Conservation (phyloP, 2,113 vertebrate species). For the Cephalopholis sonnerati region DNA sequence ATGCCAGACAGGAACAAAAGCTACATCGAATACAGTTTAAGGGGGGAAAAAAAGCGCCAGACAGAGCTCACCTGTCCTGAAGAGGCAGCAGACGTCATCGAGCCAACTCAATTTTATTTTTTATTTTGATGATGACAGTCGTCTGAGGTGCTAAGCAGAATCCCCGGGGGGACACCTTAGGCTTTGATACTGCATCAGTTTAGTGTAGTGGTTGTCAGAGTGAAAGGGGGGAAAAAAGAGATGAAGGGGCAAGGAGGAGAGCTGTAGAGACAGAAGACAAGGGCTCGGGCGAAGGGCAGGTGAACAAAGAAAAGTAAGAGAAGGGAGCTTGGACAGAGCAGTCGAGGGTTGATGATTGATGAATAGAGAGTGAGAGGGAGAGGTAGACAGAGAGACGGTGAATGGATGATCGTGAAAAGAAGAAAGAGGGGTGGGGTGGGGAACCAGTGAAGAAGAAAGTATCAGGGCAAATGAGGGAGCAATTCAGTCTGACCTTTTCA, state of each 20-base stretch:
- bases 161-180: conserved; percentile 49
- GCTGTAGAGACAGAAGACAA: conserved; percentile 31
- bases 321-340: conserved; percentile 5
- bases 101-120: too few relatives aligned
- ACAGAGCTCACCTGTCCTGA: conserved; percentile 68
- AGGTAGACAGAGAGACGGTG: background rate
- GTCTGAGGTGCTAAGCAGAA: conserved; percentile 61
- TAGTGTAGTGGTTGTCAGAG: conserved; percentile 61
- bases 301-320: conserved; percentile 32
- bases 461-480: conserved; percentile 16
- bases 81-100: conserved; percentile 60
- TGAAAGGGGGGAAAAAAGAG: background rate
- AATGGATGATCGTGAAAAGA: conserved; percentile 15
- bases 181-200: conserved; percentile 66
- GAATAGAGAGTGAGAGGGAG: background rate
- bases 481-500: conserved; percentile 46
- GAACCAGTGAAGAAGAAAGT: conserved; percentile 27
- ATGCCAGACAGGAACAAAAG: conserved; percentile 50
- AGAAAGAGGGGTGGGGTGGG: background rate
- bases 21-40: conserved; percentile 43
- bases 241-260: conserved; percentile 13
- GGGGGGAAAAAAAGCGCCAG: conserved; percentile 19
- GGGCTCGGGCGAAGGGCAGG: conserved; percentile 17
- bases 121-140: conserved; percentile 49
- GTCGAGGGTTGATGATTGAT: conserved; percentile 6